Evolutionary conservation across 2,888 invertebrate species (phyloP).

Genomic region (Plagiodera versicolora): DNA sequence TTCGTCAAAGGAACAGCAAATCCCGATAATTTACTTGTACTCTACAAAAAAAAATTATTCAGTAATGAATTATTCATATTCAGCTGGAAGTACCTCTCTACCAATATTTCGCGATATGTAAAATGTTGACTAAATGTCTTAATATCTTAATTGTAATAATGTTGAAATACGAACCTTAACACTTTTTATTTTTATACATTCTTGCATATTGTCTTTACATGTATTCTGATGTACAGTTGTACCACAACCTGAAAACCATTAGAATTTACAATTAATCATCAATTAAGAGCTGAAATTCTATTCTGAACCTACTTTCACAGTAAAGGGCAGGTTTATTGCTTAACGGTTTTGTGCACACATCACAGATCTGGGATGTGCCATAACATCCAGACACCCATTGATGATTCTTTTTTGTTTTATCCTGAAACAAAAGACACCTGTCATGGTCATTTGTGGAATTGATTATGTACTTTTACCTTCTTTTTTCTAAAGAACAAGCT

Average conservation of each 20-base stretch:
- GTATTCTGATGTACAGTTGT: slow-evolving; percentile 84
- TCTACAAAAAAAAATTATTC: slow-evolving; percentile 41
- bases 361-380: slow-evolving; percentile 68
- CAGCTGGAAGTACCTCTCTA: no score
- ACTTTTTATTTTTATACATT: slow-evolving; percentile 76
- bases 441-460: background rate
- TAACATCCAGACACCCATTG: slow-evolving; percentile 73
- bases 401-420: slow-evolving; percentile 76
- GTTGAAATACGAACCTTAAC: slow-evolving; percentile 57
- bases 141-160: no score
- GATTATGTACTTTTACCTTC: slow-evolving; percentile 61
- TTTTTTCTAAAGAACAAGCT: slow-evolving; percentile 91
- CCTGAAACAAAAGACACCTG: slow-evolving; percentile 55
- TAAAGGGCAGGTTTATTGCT: slow-evolving; percentile 80
- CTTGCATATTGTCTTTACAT: slow-evolving; percentile 85
- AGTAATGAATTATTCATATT: no score
- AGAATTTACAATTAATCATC: background rate
- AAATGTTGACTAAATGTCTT: no score
- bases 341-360: slow-evolving; percentile 77
- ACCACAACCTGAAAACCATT: slow-evolving; percentile 70
- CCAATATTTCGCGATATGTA: no score
- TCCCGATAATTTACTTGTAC: slow-evolving; percentile 50
- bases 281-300: background rate
- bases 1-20: slow-evolving; percentile 51
- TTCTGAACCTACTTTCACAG: slow-evolving; percentile 73